phyloP scores from a whole-genome alignment of 2,113 vertebrate species.

The Cariama cristata region DNA sequence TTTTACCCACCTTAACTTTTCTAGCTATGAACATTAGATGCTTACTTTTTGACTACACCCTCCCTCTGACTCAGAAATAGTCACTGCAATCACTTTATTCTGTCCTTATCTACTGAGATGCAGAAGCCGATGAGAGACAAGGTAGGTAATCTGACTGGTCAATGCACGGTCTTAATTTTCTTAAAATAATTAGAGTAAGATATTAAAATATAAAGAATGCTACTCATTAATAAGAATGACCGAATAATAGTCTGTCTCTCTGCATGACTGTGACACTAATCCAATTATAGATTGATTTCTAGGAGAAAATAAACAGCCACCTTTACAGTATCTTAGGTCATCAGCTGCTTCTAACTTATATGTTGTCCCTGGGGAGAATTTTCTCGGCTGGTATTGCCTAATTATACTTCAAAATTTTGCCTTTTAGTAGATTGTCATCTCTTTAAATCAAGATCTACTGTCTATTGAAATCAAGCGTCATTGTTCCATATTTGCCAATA shows the following conservation, averaged over 20 bases:
- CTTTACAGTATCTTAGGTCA: not conserved
- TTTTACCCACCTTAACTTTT: not conserved
- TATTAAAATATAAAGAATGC: not conserved
- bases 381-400: not conserved
- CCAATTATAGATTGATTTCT: not conserved
- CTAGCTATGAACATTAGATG: not conserved
- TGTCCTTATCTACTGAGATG: not conserved
- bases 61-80: not conserved
- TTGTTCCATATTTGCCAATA: not conserved
- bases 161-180: not conserved
- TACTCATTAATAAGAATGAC: not conserved
- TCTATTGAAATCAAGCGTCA: not conserved
- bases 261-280: not conserved
- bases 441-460: not conserved
- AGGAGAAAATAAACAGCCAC: not conserved
- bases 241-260: not conserved
- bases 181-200: not conserved
- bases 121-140: not conserved
- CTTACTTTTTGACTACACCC: not conserved
- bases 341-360: not conserved
- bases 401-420: not conserved
- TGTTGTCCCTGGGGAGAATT: not conserved
- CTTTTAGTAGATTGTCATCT: not conserved
- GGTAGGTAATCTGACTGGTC: not conserved
- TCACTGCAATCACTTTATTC: not conserved